Evolutionary conservation across 2,113 vertebrate genomes (phyloP), one percentile per base, ranked within the genome.

Genomic region (Pachyramphus minor): DNA sequence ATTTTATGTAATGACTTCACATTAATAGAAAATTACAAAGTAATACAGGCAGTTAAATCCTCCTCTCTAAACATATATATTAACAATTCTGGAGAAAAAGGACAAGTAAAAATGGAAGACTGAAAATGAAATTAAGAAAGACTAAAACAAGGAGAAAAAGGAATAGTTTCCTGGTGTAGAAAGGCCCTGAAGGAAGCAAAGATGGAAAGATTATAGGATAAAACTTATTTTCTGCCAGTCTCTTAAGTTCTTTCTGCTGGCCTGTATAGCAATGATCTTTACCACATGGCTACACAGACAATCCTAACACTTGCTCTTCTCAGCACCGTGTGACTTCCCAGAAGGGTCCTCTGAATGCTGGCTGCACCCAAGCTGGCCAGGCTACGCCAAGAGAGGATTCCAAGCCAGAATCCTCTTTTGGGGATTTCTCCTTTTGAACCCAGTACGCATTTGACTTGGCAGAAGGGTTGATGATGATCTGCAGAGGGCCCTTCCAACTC

Each of bases 251-350:
- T 19, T 85, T 25, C 69, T 41, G 30, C 23, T n/a, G 31, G 45
- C 71, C 22, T 25, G 6, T 9, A 52, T 1, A 79, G 19, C 19
- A 23, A 42, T 14, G 23, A 41, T 15, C 25, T n/a, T 59, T 24
- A 63, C 12, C 59, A 60, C 15, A 23, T 0, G 0, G 35, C 6
- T 52, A 37, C 33, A 35, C 5, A 39, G 30, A 68, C 4, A 42
- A 69, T 21, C 25, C 31, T 14, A 60, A 45, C 33, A 31, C 49
- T 45, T 0, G 0, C 39, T 69, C 45, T 44, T 69, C 45, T 44
- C 1, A 2, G n/a, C 49, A 77, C 33, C 0, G 0, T 23, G 10
- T 10, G 15, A 56, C 59, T 64, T 78, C 41, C 47, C 27, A 56
- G 49, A n/a, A 81, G 23, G 27, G 60, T 18, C 23, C 83, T 19